Evolutionary conservation across 1,140 invertebrate genomes (phyloP), one percentile per base, ranked within the genome.

Genomic region (Spodoptera litura): DNA sequence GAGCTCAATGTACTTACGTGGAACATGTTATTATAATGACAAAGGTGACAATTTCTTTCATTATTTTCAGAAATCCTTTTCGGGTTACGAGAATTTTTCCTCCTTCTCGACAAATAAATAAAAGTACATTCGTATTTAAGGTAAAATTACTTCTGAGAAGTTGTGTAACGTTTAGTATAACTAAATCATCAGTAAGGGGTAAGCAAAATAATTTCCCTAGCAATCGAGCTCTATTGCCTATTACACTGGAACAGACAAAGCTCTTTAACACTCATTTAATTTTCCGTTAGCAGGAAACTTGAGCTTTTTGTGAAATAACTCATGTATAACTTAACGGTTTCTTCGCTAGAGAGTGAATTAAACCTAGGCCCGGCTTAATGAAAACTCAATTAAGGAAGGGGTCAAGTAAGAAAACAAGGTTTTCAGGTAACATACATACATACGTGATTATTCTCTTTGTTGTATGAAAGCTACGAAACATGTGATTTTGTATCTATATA

Each of bases 381-480:
- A 27, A 55, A 73, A 73, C 71, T 61, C 71, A 59, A 58, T 73
- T 73, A 73, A 61, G 56, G 71, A 59, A 73, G 27, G 71, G 71
- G 71, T 61, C 71, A 61, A 73, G 38, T 61, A 51, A 15, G 20
- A 73, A 59, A 56, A 56, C 71, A 58, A 5, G 35, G 20, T 73
- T 31, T 73, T 73, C 71, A 72, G 15, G 56, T n/a, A 52, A 53
- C 49, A 68, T 68, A 35, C 12, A 51, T 51, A 51, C 10, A 31
- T 35, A 61, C 1, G 31, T 49, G 62, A 66, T 20, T n/a, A 66
- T 66, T 66, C 15, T 51, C 38, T 66, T 51, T 49, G 35, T 10
- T 44, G 15, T 25, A 10, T 49, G 12, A 0, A 61, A 12, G 9
- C 9, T 44, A 31, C 38, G 9, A 44, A 44, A 44, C 38, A 10